Conservation (phyloP, 1,140 invertebrate species). For the Melanaphis sacchari region DNA sequence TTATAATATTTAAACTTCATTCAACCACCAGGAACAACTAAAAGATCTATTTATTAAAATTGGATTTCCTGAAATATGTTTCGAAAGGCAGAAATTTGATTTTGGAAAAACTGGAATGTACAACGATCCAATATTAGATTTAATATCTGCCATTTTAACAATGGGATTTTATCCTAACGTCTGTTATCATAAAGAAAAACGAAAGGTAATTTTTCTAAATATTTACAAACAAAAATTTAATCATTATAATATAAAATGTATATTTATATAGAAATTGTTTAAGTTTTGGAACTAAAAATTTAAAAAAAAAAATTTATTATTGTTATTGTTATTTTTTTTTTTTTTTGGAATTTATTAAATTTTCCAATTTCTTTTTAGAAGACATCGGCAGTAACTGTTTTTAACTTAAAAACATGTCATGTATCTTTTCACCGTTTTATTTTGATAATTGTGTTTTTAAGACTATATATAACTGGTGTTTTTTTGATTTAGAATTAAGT, state of each 20-base stretch:
- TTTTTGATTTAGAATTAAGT: not conserved
- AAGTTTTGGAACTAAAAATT: not conserved
- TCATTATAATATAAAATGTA: not conserved
- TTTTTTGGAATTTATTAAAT: not conserved
- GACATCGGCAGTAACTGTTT: not conserved
- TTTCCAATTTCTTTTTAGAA: not conserved
- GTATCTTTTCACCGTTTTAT: too few species aligned
- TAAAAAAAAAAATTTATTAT: not conserved
- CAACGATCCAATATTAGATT: slow-evolving; percentile 82
- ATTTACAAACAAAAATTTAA: slow-evolving; percentile 49
- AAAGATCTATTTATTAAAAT: slow-evolving; percentile 80
- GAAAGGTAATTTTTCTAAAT: slow-evolving; percentile 70
- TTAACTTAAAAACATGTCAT: not conserved
- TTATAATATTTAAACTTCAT: slow-evolving; percentile 35
- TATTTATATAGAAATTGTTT: not conserved
- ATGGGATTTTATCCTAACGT: slow-evolving; percentile 97
- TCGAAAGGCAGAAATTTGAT: slow-evolving; percentile 77
- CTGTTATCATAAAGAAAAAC: slow-evolving; percentile 92
- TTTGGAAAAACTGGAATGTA: slow-evolving; percentile 67
- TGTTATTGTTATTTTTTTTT: not conserved
- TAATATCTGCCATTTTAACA: slow-evolving; percentile 83
- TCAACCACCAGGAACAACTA: slow-evolving; percentile 76
- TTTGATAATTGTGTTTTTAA: not conserved
- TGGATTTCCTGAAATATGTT: slow-evolving; percentile 89
- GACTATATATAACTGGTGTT: not conserved